A percentile compares a stretch with the other conserved stretches of the same genome.
Conservation (phyloP, 1,140 invertebrate species). For the Hycleus cichorii region DNA sequence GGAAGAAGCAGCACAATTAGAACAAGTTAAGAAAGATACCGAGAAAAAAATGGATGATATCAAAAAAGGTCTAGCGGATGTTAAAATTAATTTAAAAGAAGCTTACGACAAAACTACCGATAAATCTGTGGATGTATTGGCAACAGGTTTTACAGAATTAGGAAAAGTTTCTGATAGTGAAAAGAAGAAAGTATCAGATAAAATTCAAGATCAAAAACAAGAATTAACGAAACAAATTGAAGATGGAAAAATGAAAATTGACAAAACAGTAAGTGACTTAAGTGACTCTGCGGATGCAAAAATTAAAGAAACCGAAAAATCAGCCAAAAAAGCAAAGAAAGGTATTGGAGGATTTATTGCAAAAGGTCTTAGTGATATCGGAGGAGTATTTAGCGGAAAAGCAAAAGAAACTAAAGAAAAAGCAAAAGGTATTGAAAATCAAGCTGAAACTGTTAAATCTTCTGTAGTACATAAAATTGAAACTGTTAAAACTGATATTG, state of each 20-base stretch:
- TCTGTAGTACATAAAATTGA: too few species aligned
- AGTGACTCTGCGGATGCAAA: not conserved
- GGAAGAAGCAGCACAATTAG: too few species aligned
- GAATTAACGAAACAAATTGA: too few species aligned
- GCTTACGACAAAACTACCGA: too few species aligned
- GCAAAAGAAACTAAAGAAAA: not conserved
- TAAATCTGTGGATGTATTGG: not conserved
- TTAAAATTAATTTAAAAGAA: not conserved
- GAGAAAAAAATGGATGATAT: constrained; percentile 4
- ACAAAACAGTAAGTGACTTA: not conserved
- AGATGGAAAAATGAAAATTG: not conserved
- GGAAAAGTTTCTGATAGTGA: not conserved
- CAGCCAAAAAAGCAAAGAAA: not conserved
- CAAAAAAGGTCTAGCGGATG: not conserved
- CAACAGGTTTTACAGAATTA: not conserved
- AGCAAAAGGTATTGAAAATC: not conserved
- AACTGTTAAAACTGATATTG: too few species aligned
- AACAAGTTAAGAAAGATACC: too few species aligned
- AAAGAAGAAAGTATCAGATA: not conserved
- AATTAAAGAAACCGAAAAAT: not conserved
- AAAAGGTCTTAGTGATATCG: not conserved
- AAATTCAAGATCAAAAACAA: not conserved
- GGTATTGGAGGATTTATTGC: not conserved
- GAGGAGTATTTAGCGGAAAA: not conserved
- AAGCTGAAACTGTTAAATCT: not conserved